A percentile compares a stretch with the other conserved stretches of the same genome.
Evolutionary conservation across 2,797 vertebrate species (phyloP).

Genomic region (Paramormyrops hopkinsi): DNA sequence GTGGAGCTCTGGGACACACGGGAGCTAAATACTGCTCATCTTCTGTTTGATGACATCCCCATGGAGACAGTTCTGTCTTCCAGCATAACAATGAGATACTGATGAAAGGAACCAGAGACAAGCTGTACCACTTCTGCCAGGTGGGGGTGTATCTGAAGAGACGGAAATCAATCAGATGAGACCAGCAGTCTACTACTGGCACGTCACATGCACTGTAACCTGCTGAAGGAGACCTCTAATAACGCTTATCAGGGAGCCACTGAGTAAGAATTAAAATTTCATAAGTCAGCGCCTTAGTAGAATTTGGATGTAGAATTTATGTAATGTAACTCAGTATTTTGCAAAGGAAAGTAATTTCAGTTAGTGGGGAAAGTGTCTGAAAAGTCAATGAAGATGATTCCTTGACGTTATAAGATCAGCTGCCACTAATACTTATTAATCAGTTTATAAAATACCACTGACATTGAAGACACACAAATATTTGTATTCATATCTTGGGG

Average conservation of each 20-base stretch:
- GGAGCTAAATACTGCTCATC: conserved; percentile 35
- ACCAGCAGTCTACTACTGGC: not conserved
- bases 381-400: not conserved
- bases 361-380: not conserved
- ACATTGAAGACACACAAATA: not conserved
- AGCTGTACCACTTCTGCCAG: conserved; percentile 48
- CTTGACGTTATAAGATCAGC: not conserved
- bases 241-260: not conserved
- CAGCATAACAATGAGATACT: conserved; percentile 50
- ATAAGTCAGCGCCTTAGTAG: not conserved
- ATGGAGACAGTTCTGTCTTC: conserved; percentile 56
- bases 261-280: not conserved
- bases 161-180: not conserved
- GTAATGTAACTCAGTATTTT: not conserved
- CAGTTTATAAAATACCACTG: not conserved
- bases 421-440: not conserved
- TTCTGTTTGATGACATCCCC: conserved; percentile 54
- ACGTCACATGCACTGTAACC: not conserved
- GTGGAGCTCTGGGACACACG: conserved; percentile 27
- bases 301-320: not conserved
- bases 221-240: not conserved
- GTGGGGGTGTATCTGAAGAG: not conserved
- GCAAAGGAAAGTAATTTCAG: not conserved
- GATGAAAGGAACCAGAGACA: conserved; percentile 36
- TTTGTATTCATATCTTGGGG: not conserved